Evolutionary conservation across 2,888 invertebrate species (phyloP).

Genomic region (Ophraella communa): DNA sequence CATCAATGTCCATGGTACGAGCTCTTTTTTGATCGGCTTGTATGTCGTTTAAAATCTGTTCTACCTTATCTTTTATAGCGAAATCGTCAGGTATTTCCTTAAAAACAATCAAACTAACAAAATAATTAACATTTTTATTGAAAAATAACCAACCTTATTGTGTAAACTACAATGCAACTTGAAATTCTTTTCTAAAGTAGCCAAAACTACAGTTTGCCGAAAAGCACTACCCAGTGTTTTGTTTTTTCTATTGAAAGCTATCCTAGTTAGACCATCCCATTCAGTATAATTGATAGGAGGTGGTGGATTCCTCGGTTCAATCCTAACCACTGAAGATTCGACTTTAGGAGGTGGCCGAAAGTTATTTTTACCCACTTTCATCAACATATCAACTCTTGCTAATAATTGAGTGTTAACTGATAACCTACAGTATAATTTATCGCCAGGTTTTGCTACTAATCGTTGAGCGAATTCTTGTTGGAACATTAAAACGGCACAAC

Average conservation of each 20-base stretch:
- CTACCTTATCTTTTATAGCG: conserved; percentile 82
- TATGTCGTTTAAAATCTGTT: conserved; percentile 72
- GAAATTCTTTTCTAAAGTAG: conserved; percentile 90
- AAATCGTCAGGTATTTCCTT: conserved; percentile 80
- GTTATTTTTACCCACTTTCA: conserved; percentile 98
- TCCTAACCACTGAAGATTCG: conserved; percentile 96
- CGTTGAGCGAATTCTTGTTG: conserved; percentile 98
- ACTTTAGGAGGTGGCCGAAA: conserved; percentile 99
- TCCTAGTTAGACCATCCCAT: conserved; percentile 97
- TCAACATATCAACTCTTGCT: conserved; percentile 92
- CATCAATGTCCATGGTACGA: conserved; percentile 94
- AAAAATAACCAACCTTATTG: too few species aligned
- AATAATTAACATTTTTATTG: too few species aligned
- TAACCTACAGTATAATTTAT: conserved; percentile 94
- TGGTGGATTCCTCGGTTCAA: conserved; percentile 97
- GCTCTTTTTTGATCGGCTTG: conserved; percentile 82
- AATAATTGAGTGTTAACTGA: conserved; percentile 96
- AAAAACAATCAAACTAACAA: conserved; percentile 46
- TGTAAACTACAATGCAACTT: conserved; percentile 85
- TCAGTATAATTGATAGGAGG: conserved; percentile 95
- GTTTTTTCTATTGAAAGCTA: conserved; percentile 95
- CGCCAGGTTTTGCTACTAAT: conserved; percentile 95
- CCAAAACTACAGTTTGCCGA: conserved; percentile 82
- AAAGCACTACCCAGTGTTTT: conserved; percentile 93
- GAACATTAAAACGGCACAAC: conserved; percentile 98